Evolutionary conservation across 2,888 invertebrate genomes (phyloP), one percentile per base, ranked within the genome.

Genomic region (Didymodactylos carnosus): DNA sequence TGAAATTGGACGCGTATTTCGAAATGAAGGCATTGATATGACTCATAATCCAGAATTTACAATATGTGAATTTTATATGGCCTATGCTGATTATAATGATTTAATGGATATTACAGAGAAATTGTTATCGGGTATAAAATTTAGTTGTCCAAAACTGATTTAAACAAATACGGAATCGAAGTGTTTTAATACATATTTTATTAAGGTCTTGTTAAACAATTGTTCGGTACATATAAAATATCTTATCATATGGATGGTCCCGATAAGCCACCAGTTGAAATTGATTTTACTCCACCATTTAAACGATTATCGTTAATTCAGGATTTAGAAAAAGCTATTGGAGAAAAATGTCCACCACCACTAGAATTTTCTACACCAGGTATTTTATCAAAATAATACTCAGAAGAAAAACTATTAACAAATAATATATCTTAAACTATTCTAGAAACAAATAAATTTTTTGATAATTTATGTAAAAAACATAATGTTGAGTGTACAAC

Each of bases 31-130:
- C 74, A 98, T 99, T 80, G 98, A 98, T 86, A 83, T 97, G 80
- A 97, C 97, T 0, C 98, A 99, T 81, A 99, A 99, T 84, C 98
- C 98, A 0, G 98, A 99, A 85, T 98, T 99, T 81, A 98, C 98
- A 0, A 94, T 95, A 11, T 94, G 95, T 81, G 98, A 98, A 86
- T 99, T 99, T 84, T 99, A 99, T 84, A 98, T 98, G 95, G 98
- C 98, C 0, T 99, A 98, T 85, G 98, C 98, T 23, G 98, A 99
- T 84, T 99, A 98, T 82, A 88, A 93, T 82, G 97, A 99, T 84
- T 82, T 98, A 14, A 94, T 99, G 85, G 84, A 87, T 39, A 88
- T 99, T 62, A 95, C 97, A 0, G 98, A 99, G 84, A 87, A 88
- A 73, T 86, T 98, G 86, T 78, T 99, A 19, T 90, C 94, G 19